Conservation (phyloP, 2,888 invertebrate genomes). For the Troides oblongomaculatus region DNA sequence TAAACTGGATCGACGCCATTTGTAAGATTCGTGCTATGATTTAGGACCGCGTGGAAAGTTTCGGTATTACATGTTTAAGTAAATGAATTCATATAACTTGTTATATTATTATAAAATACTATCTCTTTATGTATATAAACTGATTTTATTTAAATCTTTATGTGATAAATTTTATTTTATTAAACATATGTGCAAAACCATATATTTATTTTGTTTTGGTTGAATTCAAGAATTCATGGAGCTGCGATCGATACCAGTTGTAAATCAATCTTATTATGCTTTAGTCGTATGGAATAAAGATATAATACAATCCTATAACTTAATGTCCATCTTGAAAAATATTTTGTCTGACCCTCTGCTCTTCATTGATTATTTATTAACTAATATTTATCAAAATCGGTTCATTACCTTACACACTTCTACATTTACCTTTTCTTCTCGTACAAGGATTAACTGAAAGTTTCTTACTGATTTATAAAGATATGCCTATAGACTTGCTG, state of each 20-base stretch:
- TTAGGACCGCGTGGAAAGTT: slow-evolving; percentile 45
- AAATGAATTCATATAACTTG: slow-evolving; percentile 38
- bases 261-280: background rate
- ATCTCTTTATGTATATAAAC: background rate
- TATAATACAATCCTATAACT: background rate
- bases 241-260: background rate
- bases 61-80: slow-evolving; percentile 53
- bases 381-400: too few species aligned
- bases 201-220: background rate
- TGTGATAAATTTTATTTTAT: background rate
- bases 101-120: background rate
- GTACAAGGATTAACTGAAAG: too few species aligned
- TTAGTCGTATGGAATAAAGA: background rate
- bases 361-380: background rate
- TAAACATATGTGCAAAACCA: background rate
- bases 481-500: too few species aligned
- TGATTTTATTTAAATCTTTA: background rate
- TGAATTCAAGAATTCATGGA: background rate
- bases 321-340: background rate
- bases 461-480: too few species aligned
- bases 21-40: slow-evolving; percentile 50
- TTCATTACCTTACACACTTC: too few species aligned
- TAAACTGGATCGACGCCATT: slow-evolving; percentile 71
- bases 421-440: too few species aligned
- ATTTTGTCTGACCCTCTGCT: background rate